Base-by-base conservation (phyloP, 2,113 vertebrate genomes). In the Leucoraja erinaceus region DNA sequence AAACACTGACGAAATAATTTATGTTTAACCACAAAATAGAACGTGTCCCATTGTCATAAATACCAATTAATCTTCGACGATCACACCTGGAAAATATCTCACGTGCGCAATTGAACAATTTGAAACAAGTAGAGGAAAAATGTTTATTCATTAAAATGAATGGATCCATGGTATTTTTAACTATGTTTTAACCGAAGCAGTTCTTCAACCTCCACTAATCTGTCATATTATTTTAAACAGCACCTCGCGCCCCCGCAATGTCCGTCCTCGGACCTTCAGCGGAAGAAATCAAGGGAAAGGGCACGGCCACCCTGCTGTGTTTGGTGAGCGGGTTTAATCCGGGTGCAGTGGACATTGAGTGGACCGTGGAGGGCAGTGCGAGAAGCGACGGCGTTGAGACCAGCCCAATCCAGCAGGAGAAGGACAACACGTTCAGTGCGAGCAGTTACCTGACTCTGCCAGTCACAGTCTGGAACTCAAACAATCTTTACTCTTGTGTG, bases 301-400 rank as follows among this genome's bases (percentile, higher is more conserved):
- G 59, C 93, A 54, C 8, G 38, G 81, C 68, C 79, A 93, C 93
- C 22, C 78, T 93, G 18, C 68, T 54, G 31, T 93, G 93, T 83
- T 63, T 93, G 79, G 81, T 93, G 79, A 93, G 31, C 33, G 81
- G 66, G 16, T 93, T 88, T 83, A 84, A 5, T 9, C 93, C 81
- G n/a, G 93, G 93, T 0, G 22, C 68, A 16, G 47, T 74, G 25
- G 93, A 93, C 8, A 54, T 93, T 59, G 6, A 84, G 31, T 93
- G 81, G 93, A 86, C 63, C 54, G 78, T 93, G 9, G 93, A 93
- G 14, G 93, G 93, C 33, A 70, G 25, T 2, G 31, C n/a, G 9
- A 83, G 63, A 28, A 81, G 75, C 0, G 6, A 84, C 2, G 68
- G 81, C 11, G 81, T 93, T n/a, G 77, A 93, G 59, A 84, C 61